Base-by-base conservation (phyloP, 2,113 vertebrate genomes). In the Aythya baeri region DNA sequence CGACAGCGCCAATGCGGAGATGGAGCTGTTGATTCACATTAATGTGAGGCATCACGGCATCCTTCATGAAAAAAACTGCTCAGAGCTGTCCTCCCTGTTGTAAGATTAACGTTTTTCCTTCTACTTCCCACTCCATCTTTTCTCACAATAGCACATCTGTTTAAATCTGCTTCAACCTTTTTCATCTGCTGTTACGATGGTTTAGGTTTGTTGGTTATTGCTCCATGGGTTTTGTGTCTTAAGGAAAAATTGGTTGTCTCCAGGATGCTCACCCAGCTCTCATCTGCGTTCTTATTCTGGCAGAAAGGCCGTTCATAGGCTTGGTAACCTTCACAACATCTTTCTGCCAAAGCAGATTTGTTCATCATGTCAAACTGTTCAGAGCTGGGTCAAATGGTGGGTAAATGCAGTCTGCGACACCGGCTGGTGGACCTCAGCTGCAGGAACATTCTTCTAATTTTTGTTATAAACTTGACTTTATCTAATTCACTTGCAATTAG, bases 301-400 rank as follows among this genome's bases (percentile, higher is more conserved):
- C 29, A 11, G 29, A 71, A 83, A 83, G 83, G 68, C 94, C 76
- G 18, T 21, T 80, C 43, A 1, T 8, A 81, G 83, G 41, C 81
- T 81, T 54, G 70, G 7, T 91, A 91, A 81, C 88, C 88, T 88
- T 91, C 75, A 62, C 75, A 81, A 15, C 49, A 80, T 91, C 86
- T 88, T 91, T 65, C 83, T 97, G 92, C 81, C 70, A 67, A 17
- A 88, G 70, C 11, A 16, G 49, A 86, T 91, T 80, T 75, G 44
- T 86, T 94, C 74, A 15, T 91, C 32, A 26, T 43, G 63, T 59
- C 89, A 25, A 57, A 58, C 86, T 88, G 78, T 62, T 83, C 2
- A n/a, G 44, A 43, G 4, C 55, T 57, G 89, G 84, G 77, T 83
- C 63, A 83, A 70, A 9, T 43, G 50, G 41, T 29, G 9, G 62